Evolutionary conservation across 2,113 vertebrate species (phyloP).

Genomic region (Rhineura floridana): DNA sequence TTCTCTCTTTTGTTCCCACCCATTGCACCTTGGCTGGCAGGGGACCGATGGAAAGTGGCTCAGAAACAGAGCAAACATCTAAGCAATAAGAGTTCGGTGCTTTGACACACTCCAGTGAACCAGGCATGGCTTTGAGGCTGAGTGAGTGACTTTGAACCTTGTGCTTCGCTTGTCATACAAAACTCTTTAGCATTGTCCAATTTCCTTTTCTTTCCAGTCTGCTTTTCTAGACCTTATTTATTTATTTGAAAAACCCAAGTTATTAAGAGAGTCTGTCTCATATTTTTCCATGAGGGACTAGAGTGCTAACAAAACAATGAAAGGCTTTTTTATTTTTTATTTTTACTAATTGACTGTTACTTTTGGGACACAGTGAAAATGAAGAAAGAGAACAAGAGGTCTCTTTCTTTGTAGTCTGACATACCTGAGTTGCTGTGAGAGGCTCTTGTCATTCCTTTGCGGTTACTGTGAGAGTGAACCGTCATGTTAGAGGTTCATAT

Average conservation of each 20-base stretch:
- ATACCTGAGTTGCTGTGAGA: slow-evolving; percentile 23
- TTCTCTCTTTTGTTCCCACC: neutral
- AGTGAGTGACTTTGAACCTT: neutral
- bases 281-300: neutral
- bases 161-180: neutral
- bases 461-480: neutral
- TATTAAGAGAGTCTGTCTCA: slow-evolving; percentile 36
- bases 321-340: neutral
- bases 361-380: slow-evolving; percentile 22
- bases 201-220: neutral
- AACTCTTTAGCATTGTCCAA: neutral
- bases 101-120: neutral
- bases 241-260: neutral
- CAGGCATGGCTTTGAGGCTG: rapidly evolving
- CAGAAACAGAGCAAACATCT: neutral
- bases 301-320: slow-evolving; percentile 35
- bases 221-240: neutral
- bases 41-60: neutral
- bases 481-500: slow-evolving; percentile 14
- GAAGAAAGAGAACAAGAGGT: neutral
- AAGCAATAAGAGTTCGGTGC: neutral
- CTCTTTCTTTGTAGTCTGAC: slow-evolving; percentile 26
- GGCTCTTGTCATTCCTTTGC: slow-evolving; percentile 21
- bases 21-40: neutral
- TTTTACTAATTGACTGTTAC: slow-evolving; percentile 22